phyloP scores from a whole-genome alignment of 2,797 vertebrate species.

The Callimico goeldii region DNA sequence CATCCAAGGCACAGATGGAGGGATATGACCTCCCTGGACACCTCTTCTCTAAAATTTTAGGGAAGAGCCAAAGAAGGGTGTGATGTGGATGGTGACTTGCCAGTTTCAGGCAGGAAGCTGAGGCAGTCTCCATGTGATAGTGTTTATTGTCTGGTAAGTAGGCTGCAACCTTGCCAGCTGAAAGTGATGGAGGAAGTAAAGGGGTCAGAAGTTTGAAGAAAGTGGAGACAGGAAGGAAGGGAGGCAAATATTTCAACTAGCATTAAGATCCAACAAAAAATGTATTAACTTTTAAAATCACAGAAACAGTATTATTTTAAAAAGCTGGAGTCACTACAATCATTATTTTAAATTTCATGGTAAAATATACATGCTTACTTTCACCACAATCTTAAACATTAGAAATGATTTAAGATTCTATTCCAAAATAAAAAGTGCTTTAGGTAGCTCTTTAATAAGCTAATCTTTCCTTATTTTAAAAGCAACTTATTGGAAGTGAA shows the following conservation, averaged over 20 bases:
- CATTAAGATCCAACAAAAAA: neutral
- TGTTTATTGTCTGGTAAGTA: neutral
- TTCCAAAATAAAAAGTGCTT: constrained; percentile 36
- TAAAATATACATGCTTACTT: constrained; percentile 15
- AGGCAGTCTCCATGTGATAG: neutral
- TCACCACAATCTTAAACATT: neutral
- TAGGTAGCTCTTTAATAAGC: neutral
- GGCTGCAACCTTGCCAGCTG: neutral
- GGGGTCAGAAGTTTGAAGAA: neutral
- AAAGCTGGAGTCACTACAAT: neutral
- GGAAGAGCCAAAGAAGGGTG: neutral
- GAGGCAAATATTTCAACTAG: constrained; percentile 31
- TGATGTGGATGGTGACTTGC: neutral
- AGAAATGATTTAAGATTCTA: constrained; percentile 8
- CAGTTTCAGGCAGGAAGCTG: neutral
- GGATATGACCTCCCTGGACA: neutral
- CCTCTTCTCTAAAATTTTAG: neutral
- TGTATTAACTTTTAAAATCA: constrained; percentile 15
- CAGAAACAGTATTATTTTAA: neutral
- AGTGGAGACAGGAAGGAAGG: neutral
- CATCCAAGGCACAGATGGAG: neutral
- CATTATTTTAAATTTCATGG: constrained; percentile 1
- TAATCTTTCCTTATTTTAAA: constrained; percentile 23
- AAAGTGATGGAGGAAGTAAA: neutral
- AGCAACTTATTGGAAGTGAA: neutral